Evolutionary conservation across 2,888 invertebrate genomes (phyloP).

Genomic region (Meliscaeva auricollis): DNA sequence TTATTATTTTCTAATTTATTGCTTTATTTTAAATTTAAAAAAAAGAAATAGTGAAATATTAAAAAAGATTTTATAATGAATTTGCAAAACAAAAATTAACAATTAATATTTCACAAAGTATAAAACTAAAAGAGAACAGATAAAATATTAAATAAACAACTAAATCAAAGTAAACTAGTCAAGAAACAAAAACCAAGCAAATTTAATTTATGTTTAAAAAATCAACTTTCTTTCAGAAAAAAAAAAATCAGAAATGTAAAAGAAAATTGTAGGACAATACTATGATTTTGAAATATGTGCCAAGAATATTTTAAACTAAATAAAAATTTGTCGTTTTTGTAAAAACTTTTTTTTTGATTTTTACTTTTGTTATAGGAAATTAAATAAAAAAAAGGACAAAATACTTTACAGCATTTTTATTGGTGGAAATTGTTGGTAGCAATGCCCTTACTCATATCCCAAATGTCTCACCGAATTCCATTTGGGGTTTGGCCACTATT

Average conservation of each 20-base stretch:
- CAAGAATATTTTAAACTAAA: constrained; percentile 53
- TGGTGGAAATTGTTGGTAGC: too few species aligned
- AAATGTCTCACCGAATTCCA: too few species aligned
- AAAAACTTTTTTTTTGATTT: neutral
- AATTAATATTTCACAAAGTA: constrained; percentile 64
- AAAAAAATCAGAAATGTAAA: neutral
- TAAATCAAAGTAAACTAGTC: constrained; percentile 65
- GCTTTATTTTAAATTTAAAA: constrained; percentile 46
- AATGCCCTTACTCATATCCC: too few species aligned
- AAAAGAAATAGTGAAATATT: constrained; percentile 51
- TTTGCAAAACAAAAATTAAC: constrained; percentile 34
- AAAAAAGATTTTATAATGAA: constrained; percentile 19
- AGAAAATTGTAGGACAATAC: neutral
- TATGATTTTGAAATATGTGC: constrained; percentile 23
- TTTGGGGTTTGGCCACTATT: too few species aligned
- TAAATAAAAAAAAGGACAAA: too few species aligned
- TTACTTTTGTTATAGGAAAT: neutral
- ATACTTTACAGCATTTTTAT: too few species aligned
- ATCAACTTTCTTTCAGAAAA: neutral
- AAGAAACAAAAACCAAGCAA: constrained; percentile 44
- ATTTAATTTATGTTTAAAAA: constrained; percentile 9
- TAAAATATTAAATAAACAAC: constrained; percentile 19
- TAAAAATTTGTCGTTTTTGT: constrained; percentile 65
- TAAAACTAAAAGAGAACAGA: too few species aligned
- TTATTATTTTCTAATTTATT: constrained; percentile 56